These are phyloP conservation scores for Melieria crassipennis DNA, from an alignment of 2,888 invertebrate genomes.

Conservation along the genomic window DNA sequence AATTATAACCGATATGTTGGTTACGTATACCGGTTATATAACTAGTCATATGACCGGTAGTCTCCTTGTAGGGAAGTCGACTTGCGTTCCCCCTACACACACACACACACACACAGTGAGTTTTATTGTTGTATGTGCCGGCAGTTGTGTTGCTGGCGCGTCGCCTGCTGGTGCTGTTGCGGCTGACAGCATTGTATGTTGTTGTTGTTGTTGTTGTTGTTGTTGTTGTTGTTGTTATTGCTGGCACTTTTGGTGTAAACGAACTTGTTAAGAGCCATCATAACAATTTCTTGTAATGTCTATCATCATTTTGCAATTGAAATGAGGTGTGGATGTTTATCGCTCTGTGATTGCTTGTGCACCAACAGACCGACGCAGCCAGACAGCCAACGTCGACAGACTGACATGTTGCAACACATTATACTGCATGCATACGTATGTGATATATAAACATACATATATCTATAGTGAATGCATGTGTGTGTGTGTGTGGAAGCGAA, in stretches of 20 bases:
- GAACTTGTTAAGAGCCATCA: constrained; percentile 50
- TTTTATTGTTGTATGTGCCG: background rate
- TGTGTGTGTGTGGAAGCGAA: constrained; percentile 16
- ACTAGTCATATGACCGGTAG: too few relatives aligned
- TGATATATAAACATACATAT: background rate
- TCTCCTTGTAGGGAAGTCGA: too few relatives aligned
- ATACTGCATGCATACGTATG: too few relatives aligned
- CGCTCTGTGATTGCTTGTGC: constrained; percentile 13
- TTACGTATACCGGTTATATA: too few relatives aligned
- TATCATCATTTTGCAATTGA: constrained; percentile 54
- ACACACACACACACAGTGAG: background rate
- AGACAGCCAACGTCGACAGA: background rate
- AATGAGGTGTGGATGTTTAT: constrained; percentile 57
- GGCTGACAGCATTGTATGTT: constrained; percentile 6
- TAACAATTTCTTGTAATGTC: constrained; percentile 50
- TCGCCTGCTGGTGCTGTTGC: background rate
- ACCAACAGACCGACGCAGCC: constrained; percentile 9
- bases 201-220: constrained; percentile 9
- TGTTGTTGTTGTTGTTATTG: constrained; percentile 12
- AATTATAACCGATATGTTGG: too few relatives aligned
- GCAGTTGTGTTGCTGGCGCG: background rate
- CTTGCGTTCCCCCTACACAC: too few relatives aligned
- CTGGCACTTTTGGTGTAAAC: constrained; percentile 37
- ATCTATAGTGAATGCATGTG: background rate
- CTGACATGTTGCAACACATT: constrained; percentile 3